phyloP scores from a whole-genome alignment of 2,113 vertebrate species.

The Theropithecus gelada region DNA sequence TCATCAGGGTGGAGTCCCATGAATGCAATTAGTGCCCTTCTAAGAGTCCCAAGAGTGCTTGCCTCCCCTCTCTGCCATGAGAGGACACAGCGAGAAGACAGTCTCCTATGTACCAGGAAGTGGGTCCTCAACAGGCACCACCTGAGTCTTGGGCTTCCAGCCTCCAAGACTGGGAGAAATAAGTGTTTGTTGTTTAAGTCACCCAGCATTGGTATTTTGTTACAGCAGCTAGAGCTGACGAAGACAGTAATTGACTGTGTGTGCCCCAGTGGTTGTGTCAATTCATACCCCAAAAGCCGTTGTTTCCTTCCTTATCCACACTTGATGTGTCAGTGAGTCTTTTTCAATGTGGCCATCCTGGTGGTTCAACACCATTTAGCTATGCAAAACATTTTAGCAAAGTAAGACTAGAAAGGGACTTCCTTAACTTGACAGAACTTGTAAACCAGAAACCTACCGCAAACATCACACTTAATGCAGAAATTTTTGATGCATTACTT shows the following conservation, averaged over 20 bases:
- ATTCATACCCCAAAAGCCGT: too few relatives aligned
- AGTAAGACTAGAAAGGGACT: not conserved
- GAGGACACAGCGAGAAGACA: not conserved
- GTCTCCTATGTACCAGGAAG: not conserved
- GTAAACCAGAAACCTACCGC: not conserved
- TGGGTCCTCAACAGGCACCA: too few relatives aligned
- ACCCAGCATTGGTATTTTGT: not conserved
- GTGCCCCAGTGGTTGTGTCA: not conserved
- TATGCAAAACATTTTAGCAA: not conserved
- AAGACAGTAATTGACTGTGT: not conserved
- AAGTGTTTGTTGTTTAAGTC: not conserved
- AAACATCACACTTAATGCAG: not conserved
- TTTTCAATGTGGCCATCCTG: not conserved
- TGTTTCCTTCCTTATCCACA: not conserved
- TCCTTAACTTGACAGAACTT: not conserved
- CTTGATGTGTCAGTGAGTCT: not conserved
- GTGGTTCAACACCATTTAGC: not conserved
- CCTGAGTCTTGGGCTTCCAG: not conserved
- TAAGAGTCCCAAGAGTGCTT: not conserved
- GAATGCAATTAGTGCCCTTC: not conserved
- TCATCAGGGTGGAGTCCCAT: not conserved
- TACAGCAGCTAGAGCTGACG: too few relatives aligned
- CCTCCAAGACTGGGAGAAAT: not conserved
- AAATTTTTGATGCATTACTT: not conserved
- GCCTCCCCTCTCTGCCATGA: not conserved